phyloP scores from a whole-genome alignment of 2,797 vertebrate genomes.

The Champsocephalus gunnari region DNA sequence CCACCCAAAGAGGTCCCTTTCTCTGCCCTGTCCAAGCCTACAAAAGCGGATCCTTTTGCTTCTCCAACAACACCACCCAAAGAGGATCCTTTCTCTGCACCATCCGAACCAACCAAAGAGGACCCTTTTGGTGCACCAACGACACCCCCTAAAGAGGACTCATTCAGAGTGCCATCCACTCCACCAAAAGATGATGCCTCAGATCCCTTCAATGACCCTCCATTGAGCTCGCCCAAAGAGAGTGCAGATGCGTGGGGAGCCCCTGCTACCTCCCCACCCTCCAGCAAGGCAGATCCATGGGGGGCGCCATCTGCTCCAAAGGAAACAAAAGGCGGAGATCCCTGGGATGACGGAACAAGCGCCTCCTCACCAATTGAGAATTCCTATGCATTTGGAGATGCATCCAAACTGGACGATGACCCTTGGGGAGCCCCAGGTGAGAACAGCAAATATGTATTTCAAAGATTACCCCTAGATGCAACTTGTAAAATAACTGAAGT shows the following conservation, averaged over 20 bases:
- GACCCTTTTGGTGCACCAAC: constrained; percentile 30
- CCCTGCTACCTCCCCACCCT: constrained; percentile 49
- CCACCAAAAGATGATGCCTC: constrained; percentile 31
- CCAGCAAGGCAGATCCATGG: constrained; percentile 68
- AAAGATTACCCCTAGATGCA: not conserved
- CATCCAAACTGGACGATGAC: constrained; percentile 71
- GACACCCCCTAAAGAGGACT: constrained; percentile 35
- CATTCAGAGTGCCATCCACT: constrained; percentile 33
- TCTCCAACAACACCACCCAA: constrained; percentile 29
- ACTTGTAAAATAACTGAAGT: not conserved
- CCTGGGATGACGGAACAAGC: constrained; percentile 63
- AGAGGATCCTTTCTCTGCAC: constrained; percentile 43
- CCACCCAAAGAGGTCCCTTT: constrained; percentile 51
- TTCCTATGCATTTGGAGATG: constrained; percentile 75
- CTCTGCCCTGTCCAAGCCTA: not conserved
- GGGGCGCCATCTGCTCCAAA: constrained; percentile 38
- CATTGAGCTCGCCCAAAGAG: constrained; percentile 34
- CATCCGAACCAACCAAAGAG: constrained; percentile 8
- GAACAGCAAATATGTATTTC: constrained; percentile 14
- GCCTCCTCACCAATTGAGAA: constrained; percentile 40
- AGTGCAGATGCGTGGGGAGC: constrained; percentile 83
- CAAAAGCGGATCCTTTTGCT: constrained; percentile 42
- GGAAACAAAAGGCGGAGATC: constrained; percentile 55
- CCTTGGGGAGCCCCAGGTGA: constrained; percentile 82
- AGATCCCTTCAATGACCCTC: constrained; percentile 56